phyloP scores from a whole-genome alignment of 1,140 invertebrate species.

The Adelges cooleyi region DNA sequence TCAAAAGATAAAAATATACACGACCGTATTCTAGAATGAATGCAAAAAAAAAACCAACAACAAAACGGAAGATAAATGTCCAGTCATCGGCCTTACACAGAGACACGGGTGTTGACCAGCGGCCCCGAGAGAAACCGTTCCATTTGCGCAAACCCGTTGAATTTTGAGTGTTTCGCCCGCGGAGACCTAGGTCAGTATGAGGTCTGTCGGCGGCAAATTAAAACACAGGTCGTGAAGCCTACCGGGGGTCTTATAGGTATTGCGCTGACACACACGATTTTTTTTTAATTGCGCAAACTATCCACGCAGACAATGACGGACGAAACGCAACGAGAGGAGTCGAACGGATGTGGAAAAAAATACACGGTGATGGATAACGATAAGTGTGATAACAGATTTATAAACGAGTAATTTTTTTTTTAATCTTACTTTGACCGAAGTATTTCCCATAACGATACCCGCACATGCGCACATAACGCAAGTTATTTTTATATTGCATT shows the following conservation, averaged over 20 bases:
- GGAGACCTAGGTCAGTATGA: conserved; percentile 11
- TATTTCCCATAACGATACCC: too few species aligned
- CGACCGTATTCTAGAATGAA: not conserved
- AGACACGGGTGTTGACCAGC: conserved; percentile 1
- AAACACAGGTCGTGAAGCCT: not conserved
- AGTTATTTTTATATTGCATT: too few species aligned
- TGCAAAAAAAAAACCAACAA: too few species aligned
- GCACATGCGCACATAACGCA: too few species aligned
- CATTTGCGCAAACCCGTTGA: conserved; percentile 6
- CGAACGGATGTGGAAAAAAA: too few species aligned
- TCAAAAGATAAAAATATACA: not conserved
- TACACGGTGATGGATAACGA: too few species aligned
- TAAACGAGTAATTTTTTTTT: too few species aligned
- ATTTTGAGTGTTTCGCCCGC: conserved; percentile 11
- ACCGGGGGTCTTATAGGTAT: not conserved
- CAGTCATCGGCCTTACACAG: conserved; percentile 6
- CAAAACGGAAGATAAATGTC: not conserved
- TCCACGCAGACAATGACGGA: not conserved
- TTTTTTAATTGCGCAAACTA: not conserved
- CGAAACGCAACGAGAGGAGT: too few species aligned
- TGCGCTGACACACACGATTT: not conserved
- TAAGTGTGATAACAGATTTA: too few species aligned
- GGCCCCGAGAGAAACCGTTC: conserved; percentile 2
- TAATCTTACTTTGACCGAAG: too few species aligned
- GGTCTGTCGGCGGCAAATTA: conserved; percentile 1